Percentiles rank a stretch among this genome's conserved stretches.
These are phyloP conservation scores for Phlogophora meticulosa DNA, from an alignment of 2,888 invertebrate genomes.

Conservation along the genomic window DNA sequence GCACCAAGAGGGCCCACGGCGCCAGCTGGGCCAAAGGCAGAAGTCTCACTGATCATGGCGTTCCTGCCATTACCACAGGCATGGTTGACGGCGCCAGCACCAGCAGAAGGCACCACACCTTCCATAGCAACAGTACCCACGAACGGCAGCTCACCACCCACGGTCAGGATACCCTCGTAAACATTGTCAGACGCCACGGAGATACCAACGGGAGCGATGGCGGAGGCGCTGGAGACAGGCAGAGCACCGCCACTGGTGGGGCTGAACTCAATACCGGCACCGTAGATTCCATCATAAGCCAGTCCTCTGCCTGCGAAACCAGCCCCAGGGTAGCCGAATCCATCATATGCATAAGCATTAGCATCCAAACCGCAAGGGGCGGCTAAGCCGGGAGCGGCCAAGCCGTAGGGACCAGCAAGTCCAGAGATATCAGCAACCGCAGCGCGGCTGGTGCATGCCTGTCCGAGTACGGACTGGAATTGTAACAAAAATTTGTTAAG, in stretches of 20 bases:
- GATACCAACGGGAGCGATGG: no score
- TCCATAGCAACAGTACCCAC: slow-evolving; percentile 68
- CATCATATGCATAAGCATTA: slow-evolving; percentile 14
- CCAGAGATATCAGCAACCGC: no score
- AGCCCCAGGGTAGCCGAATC: slow-evolving; percentile 4
- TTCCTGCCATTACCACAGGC: slow-evolving; percentile 69
- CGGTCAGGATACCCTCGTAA: slow-evolving; percentile 49
- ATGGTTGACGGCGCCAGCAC: slow-evolving; percentile 68
- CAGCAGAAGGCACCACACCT: slow-evolving; percentile 65
- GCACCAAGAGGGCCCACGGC: slow-evolving; percentile 2
- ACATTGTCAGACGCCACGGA: no score
- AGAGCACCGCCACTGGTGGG: no score
- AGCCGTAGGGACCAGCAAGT: background rate
- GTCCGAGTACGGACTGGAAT: no score
- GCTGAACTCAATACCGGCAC: background rate
- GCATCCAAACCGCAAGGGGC: background rate
- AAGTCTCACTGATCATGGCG: slow-evolving; percentile 51
- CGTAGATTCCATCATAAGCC: slow-evolving; percentile 2
- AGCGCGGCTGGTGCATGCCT: no score
- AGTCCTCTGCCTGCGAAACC: slow-evolving; percentile 23
- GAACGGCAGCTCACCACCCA: slow-evolving; percentile 74
- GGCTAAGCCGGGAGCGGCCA: no score
- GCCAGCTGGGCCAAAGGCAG: slow-evolving; percentile 12
- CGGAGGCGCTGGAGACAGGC: no score
- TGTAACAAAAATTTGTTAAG: no score